Percentiles rank a stretch among this genome's conserved stretches.
Conservation (phyloP, 2,888 invertebrate species). For the Halocaridina rubra region DNA sequence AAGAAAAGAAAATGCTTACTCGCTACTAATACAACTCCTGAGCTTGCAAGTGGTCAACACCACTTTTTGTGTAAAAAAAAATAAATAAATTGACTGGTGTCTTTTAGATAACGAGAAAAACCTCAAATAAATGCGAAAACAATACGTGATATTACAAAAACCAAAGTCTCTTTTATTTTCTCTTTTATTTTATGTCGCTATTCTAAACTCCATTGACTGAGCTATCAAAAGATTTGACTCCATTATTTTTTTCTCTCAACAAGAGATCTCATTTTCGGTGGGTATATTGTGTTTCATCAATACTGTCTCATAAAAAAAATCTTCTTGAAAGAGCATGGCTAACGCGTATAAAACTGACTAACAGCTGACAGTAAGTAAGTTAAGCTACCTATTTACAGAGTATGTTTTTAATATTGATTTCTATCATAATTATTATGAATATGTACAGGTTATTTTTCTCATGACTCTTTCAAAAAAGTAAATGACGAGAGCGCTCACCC, state of each 20-base stretch:
- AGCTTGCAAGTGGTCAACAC: too few species aligned
- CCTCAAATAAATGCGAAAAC: background rate
- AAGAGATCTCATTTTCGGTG: background rate
- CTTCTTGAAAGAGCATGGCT: conserved; percentile 43
- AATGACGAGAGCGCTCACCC: background rate
- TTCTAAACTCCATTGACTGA: too few species aligned
- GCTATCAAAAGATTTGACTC: too few species aligned
- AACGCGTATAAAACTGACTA: conserved; percentile 51
- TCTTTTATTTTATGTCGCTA: background rate
- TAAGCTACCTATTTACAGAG: conserved; percentile 50
- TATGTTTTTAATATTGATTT: conserved; percentile 1
- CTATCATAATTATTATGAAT: background rate
- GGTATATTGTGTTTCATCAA: conserved; percentile 26
- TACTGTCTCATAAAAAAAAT: conserved; percentile 22
- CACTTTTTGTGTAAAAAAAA: too few species aligned
- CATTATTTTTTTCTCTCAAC: background rate
- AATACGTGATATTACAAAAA: background rate
- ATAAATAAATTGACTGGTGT: too few species aligned
- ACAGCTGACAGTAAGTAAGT: background rate
- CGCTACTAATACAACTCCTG: conserved; percentile 29
- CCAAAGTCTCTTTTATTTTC: background rate
- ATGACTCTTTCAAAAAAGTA: background rate
- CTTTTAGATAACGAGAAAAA: background rate
- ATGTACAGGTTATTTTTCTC: background rate
- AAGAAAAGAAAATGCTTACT: background rate